Base-by-base conservation (phyloP, 2,113 vertebrate genomes). In the Trachemys scripta region DNA sequence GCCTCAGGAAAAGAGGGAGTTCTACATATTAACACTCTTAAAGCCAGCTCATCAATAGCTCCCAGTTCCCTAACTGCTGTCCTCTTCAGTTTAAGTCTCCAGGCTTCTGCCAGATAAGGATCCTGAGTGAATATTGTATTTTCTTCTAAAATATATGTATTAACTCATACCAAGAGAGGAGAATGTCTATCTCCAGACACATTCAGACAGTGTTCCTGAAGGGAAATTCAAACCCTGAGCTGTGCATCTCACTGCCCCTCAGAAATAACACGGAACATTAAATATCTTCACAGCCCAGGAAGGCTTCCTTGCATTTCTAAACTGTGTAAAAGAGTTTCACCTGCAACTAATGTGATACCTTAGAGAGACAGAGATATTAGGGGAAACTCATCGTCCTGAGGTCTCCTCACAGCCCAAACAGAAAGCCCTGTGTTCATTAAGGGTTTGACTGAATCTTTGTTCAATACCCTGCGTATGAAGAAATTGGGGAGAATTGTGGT, bases 401-500 rank as follows among this genome's bases (percentile, higher is more conserved):
- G 38, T 27, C 54, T 80, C 22, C 45, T 38, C 47, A 10, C 62
- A 54, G 80, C 59, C 91, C 75, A 51, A 80, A 85, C 75, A 79
- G 85, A 84, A 80, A 19, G 13, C 12, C n/a, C 10, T 38, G 45
- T n/a, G 35, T 49, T 72, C 50, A 22, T 50, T 54, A 59, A 80
- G 35, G 54, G 29, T 6, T 69, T 29, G 11, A 49, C 51, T 17
- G 25, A 92, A 72, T 16, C 31, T 78, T 7, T 79, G 78, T 31
- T 38, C 81, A 84, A 14, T 47, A 82, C 54, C 31, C 14, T 8
- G 17, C 50, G 45, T 0, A 7, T 11, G 50, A 53, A 92, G 82
- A 80, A 95, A 84, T 16, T 27, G 82, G 92, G 90, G 53, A 90
- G 79, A 80, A 86, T 20, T 19, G 59, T 90, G 85, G 53, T 76